phyloP scores from a whole-genome alignment of 2,797 vertebrate genomes.

The Vespertilio murinus region DNA sequence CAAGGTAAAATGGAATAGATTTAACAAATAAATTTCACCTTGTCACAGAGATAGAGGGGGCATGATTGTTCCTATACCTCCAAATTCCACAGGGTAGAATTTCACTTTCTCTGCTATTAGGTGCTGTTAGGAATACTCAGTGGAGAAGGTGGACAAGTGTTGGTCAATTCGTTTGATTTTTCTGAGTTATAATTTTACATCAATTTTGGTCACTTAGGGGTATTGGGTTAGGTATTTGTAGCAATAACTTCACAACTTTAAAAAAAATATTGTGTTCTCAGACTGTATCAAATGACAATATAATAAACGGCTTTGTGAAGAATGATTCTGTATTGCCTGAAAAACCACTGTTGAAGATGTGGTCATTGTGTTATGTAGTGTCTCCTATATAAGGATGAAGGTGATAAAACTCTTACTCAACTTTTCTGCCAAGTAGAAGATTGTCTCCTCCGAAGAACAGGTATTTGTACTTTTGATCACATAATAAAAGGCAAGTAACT shows the following conservation, averaged over 20 bases:
- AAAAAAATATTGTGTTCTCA: background rate
- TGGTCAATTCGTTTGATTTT: background rate
- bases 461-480: background rate
- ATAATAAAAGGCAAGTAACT: background rate
- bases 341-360: background rate
- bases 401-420: background rate
- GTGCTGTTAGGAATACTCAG: background rate
- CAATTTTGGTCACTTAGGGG: background rate
- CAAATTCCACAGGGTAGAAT: background rate
- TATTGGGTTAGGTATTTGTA: background rate
- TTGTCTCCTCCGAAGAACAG: background rate
- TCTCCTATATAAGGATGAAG: background rate
- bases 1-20: background rate
- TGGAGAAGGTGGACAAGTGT: background rate
- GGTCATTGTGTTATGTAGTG: background rate
- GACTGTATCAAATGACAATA: background rate
- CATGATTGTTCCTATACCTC: background rate
- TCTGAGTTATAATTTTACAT: background rate
- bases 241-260: background rate
- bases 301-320: background rate
- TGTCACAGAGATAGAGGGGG: background rate
- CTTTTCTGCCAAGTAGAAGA: background rate
- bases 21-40: slow-evolving; percentile 21
- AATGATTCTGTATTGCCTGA: background rate
- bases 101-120: background rate